phyloP scores from a whole-genome alignment of 2,888 invertebrate species.

The Emmelina monodactyla region DNA sequence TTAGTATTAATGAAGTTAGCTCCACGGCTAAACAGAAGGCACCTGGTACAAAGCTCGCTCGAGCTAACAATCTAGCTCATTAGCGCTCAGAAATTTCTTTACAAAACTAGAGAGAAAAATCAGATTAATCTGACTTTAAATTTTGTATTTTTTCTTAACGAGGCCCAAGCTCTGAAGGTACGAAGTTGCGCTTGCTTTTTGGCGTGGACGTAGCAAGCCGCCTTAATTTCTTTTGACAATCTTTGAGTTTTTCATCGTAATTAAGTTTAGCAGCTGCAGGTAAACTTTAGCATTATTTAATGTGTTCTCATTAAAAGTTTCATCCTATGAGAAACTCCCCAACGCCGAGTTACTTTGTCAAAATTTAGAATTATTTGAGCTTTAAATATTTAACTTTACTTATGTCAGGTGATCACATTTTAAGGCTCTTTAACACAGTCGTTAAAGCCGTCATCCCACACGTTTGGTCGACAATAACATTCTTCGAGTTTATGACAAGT shows the following conservation, averaged over 20 bases:
- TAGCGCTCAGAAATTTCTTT: conserved; percentile 37
- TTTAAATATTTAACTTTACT: too few relatives aligned
- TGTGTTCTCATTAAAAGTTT: neutral
- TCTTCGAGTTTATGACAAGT: conserved; percentile 13
- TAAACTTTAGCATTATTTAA: too few relatives aligned
- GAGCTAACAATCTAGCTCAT: conserved; percentile 47
- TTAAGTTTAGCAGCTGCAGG: conserved; percentile 35
- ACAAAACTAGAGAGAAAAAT: conserved; percentile 30
- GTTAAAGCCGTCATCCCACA: too few relatives aligned
- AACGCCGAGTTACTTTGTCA: too few relatives aligned
- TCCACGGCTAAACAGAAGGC: conserved; percentile 27
- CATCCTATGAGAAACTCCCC: neutral
- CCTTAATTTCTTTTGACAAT: conserved; percentile 55
- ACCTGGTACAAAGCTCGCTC: conserved; percentile 31
- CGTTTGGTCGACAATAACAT: too few relatives aligned
- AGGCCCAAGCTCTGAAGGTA: conserved; percentile 28
- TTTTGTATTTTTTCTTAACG: conserved; percentile 46
- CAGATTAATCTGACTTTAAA: conserved; percentile 44
- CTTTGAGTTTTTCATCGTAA: conserved; percentile 49
- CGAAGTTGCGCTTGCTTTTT: conserved; percentile 50
- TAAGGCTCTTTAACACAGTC: too few relatives aligned
- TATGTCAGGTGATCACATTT: too few relatives aligned
- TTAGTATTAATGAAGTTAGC: conserved; percentile 29
- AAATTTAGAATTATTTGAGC: too few relatives aligned
- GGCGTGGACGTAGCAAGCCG: conserved; percentile 27